A percentile compares a stretch with the other conserved stretches of the same genome.
These are phyloP conservation scores for Epinephelus fuscoguttatus DNA, from an alignment of 2,113 vertebrate species.

Conservation along the genomic window DNA sequence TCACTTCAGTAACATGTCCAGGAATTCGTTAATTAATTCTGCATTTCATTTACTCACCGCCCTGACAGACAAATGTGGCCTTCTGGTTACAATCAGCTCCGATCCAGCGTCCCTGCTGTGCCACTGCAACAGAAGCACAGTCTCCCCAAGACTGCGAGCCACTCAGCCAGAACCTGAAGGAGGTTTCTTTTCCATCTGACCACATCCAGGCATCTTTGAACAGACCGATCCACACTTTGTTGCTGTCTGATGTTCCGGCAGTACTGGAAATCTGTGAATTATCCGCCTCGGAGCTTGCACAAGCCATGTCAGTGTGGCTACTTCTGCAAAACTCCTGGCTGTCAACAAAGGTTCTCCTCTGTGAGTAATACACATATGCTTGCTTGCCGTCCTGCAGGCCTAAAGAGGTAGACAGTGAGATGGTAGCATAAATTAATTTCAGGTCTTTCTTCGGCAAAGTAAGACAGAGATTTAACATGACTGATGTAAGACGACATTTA, in stretches of 20 bases:
- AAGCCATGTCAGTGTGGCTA: slow-evolving; percentile 22
- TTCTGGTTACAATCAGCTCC: not conserved
- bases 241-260: too few species aligned
- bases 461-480: too few species aligned
- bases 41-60: slow-evolving; percentile 36
- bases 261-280: not conserved
- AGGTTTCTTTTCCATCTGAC: slow-evolving; percentile 18
- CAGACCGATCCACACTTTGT: slow-evolving; percentile 33
- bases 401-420: not conserved
- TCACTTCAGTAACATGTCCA: too few species aligned
- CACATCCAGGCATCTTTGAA: slow-evolving; percentile 38
- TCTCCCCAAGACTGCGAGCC: fast-evolving
- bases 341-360: fast-evolving
- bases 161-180: slow-evolving; percentile 50
- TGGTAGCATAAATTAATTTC: too few species aligned
- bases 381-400: not conserved
- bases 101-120: slow-evolving; percentile 21
- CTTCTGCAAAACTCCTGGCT: slow-evolving; percentile 39
- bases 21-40: not conserved
- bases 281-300: fast-evolving
- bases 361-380: not conserved
- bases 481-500: too few species aligned
- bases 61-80: slow-evolving; percentile 34
- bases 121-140: slow-evolving; percentile 8
- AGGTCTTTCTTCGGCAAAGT: too few species aligned